Conservation (phyloP, 2,888 invertebrate species). For the Macrosiphum euphorbiae region DNA sequence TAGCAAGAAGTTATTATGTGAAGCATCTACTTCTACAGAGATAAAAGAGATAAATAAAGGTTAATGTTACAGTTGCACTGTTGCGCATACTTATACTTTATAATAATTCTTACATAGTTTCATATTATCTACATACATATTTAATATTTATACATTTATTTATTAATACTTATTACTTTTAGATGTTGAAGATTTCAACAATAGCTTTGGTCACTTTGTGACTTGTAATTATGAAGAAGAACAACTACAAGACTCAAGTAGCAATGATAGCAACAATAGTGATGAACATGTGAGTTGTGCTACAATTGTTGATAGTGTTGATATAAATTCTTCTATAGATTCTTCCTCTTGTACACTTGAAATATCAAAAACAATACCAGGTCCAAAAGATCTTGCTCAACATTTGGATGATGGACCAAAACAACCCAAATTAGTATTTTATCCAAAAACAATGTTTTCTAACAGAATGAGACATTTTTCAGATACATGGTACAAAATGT, state of each 20-base stretch:
- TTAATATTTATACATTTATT: not conserved
- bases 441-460: constrained; percentile 52
- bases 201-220: not conserved
- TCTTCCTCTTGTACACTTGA: constrained; percentile 14
- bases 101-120: not conserved
- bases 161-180: not conserved
- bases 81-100: not conserved
- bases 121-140: not conserved
- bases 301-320: not conserved
- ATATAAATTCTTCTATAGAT: not conserved
- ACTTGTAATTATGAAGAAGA: constrained; percentile 19
- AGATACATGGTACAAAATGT: constrained; percentile 35
- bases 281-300: not conserved
- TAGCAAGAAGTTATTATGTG: constrained; percentile 12
- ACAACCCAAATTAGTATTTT: constrained; percentile 36
- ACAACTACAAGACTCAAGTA: constrained; percentile 23
- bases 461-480: constrained; percentile 37
- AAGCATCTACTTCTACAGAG: constrained; percentile 55
- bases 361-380: constrained; percentile 22
- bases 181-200: constrained; percentile 14
- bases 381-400: constrained; percentile 45
- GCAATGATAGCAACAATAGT: not conserved
- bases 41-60: not conserved
- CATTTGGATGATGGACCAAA: constrained; percentile 42
- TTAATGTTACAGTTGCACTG: not conserved